phyloP scores from a whole-genome alignment of 2,113 vertebrate species.

The Dendrocopos noguchii region DNA sequence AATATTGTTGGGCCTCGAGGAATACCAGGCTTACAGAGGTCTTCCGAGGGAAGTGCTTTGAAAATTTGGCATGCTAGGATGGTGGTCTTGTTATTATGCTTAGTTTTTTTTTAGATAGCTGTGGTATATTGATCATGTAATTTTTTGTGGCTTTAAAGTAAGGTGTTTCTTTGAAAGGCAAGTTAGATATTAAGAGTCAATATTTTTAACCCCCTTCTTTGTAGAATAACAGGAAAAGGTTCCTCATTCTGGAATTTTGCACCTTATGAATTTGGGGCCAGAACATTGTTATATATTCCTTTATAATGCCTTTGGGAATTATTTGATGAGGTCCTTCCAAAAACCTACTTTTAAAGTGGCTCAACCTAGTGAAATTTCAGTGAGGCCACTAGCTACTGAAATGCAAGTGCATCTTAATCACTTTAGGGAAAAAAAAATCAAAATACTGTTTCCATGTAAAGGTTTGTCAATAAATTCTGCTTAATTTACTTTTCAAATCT shows the following conservation, averaged over 20 bases:
- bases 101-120: not conserved
- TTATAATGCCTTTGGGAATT: not conserved
- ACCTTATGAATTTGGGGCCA: not conserved
- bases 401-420: not conserved
- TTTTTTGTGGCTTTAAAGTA: not conserved
- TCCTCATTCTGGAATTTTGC: not conserved
- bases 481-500: not conserved
- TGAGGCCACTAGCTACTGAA: not conserved
- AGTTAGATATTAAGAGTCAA: not conserved
- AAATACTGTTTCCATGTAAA: not conserved
- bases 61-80: not conserved
- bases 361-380: not conserved
- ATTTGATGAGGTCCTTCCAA: not conserved
- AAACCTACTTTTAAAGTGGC: not conserved
- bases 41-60: not conserved
- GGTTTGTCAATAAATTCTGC: not conserved
- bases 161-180: fast-evolving
- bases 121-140: not conserved
- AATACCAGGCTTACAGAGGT: slow-evolving; percentile 16
- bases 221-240: slow-evolving; percentile 38
- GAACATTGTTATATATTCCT: not conserved
- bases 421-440: not conserved
- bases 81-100: not conserved
- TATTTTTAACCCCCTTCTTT: not conserved
- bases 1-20: not conserved